Percentiles rank a stretch among this genome's conserved stretches.
Evolutionary conservation across 2,797 vertebrate genomes (phyloP).

Genomic region (Eremophila alpestris): DNA sequence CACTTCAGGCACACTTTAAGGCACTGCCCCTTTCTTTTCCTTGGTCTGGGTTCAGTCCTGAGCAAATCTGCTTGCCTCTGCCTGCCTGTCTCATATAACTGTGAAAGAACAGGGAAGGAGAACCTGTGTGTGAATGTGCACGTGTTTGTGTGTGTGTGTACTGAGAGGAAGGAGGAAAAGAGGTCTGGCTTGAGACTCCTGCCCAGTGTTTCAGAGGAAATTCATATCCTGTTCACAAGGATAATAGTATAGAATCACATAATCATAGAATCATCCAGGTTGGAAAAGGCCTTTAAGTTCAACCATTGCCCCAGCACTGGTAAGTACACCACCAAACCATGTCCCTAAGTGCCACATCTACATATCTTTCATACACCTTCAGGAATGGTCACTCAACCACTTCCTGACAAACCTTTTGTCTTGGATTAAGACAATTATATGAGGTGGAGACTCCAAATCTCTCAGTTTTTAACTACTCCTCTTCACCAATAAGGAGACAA

Average conservation of each 20-base stretch:
- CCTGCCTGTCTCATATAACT: background rate
- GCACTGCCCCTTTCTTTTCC: background rate
- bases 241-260: background rate
- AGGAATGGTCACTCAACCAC: background rate
- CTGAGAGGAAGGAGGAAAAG: background rate
- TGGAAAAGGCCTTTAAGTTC: background rate
- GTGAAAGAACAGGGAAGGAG: background rate
- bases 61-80: background rate
- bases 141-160: accelerated
- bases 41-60: background rate
- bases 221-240: background rate
- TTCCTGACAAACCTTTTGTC: background rate
- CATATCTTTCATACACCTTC: background rate
- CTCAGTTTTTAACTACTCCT: background rate
- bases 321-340: background rate
- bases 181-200: background rate
- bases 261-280: background rate
- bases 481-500: background rate
- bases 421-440: background rate
- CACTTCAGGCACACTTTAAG: background rate
- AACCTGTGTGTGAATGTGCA: background rate
- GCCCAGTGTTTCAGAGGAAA: background rate
- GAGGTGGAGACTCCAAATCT: background rate
- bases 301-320: background rate
- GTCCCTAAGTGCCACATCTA: too few species aligned